These are phyloP conservation scores for Anagyrus pseudococci DNA, from an alignment of 2,888 invertebrate genomes.

Conservation along the genomic window DNA sequence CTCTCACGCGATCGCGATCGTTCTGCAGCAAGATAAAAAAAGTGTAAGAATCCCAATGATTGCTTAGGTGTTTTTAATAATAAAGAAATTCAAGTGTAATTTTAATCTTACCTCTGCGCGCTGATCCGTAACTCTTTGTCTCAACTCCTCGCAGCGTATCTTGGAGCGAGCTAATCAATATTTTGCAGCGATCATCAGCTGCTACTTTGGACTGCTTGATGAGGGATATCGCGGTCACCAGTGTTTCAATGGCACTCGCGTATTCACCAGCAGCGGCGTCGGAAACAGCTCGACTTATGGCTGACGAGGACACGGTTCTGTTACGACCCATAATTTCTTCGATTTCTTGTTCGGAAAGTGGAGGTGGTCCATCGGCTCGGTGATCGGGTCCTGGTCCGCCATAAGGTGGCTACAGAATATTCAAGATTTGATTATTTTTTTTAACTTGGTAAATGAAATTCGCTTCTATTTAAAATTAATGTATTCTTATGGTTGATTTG, in stretches of 20 bases:
- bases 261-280: slow-evolving; percentile 98
- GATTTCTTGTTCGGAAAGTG: slow-evolving; percentile 91
- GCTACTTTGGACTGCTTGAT: slow-evolving; percentile 98
- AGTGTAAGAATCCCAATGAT: too few species aligned
- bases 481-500: slow-evolving; percentile 2
- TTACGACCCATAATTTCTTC: slow-evolving; percentile 98
- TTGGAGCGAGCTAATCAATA: slow-evolving; percentile 93
- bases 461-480: too few species aligned
- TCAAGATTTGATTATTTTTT: not conserved
- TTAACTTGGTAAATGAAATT: not conserved
- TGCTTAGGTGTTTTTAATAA: too few species aligned
- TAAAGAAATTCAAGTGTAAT: not conserved
- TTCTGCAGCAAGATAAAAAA: too few species aligned
- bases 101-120: slow-evolving; percentile 67
- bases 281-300: slow-evolving; percentile 95
- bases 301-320: slow-evolving; percentile 95
- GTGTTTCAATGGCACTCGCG: slow-evolving; percentile 97
- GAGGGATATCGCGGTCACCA: slow-evolving; percentile 97
- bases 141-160: slow-evolving; percentile 98
- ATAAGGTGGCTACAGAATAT: slow-evolving; percentile 63
- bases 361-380: slow-evolving; percentile 68
- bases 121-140: slow-evolving; percentile 91
- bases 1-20: slow-evolving; percentile 65
- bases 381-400: slow-evolving; percentile 67
- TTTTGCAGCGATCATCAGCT: slow-evolving; percentile 97